Conservation (phyloP, 2,888 invertebrate species). For the Drosophila maculinotata region DNA sequence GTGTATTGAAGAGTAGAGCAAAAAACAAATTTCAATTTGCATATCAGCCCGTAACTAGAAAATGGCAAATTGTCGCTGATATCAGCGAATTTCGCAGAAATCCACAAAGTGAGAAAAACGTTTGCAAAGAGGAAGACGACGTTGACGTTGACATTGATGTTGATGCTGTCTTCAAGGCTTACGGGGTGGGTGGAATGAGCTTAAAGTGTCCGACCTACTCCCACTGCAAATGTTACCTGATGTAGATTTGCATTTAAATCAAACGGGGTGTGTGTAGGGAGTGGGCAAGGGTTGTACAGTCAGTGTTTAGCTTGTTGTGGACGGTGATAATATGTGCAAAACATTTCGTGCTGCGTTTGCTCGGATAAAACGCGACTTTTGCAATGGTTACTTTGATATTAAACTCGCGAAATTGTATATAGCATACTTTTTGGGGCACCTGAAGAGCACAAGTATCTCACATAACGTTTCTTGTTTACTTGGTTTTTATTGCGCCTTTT, state of each 20-base stretch:
- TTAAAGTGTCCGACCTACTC: conserved; percentile 7
- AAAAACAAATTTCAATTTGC: conserved; percentile 74
- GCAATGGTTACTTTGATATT: background rate
- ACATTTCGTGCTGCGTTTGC: conserved; percentile 43
- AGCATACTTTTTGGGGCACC: conserved; percentile 25
- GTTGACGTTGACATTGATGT: conserved; percentile 15
- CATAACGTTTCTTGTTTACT: background rate
- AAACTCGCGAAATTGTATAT: background rate
- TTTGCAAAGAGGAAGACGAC: conserved; percentile 7
- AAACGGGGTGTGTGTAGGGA: conserved; percentile 38
- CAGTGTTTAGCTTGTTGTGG: conserved; percentile 15
- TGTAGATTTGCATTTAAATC: conserved; percentile 74
- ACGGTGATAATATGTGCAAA: conserved; percentile 14
- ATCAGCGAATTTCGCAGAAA: conserved; percentile 21
- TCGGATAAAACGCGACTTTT: conserved; percentile 4
- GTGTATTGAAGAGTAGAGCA: background rate
- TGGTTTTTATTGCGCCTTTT: conserved; percentile 37
- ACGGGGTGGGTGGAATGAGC: background rate
- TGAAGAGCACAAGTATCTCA: background rate
- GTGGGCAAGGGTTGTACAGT: background rate
- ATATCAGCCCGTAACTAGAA: conserved; percentile 45
- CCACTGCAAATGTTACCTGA: conserved; percentile 33
- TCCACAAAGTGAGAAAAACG: conserved; percentile 5
- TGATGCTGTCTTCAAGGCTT: conserved; percentile 27
- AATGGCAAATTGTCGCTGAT: conserved; percentile 39